Evolutionary conservation across 2,113 vertebrate genomes (phyloP).

Genomic region (Hydrochoerus hydrochaeris): DNA sequence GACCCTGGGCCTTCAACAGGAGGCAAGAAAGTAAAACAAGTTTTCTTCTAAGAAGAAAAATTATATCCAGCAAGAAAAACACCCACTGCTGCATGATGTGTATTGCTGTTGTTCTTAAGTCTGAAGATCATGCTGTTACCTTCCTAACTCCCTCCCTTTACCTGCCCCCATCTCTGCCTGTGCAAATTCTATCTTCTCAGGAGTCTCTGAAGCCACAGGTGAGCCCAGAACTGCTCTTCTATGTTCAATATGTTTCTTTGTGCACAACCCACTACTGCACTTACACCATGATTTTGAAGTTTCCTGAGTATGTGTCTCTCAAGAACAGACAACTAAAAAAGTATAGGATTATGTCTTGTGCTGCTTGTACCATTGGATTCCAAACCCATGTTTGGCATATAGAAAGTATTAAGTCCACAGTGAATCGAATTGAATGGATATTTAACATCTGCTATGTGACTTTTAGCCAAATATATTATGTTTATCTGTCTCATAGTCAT

Average conservation of each 20-base stretch:
- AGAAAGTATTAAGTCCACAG: background rate
- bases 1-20: background rate
- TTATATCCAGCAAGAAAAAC: background rate
- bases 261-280: background rate
- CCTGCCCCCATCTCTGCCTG: background rate
- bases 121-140: background rate
- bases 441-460: background rate
- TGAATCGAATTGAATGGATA: background rate
- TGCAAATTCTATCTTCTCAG: background rate
- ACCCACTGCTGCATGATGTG: background rate
- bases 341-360: background rate
- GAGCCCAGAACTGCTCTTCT: background rate
- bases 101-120: background rate
- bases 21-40: background rate
- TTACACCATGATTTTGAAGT: background rate
- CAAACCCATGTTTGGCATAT: background rate
- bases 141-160: background rate
- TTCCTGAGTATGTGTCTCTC: background rate
- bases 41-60: slow-evolving; percentile 26
- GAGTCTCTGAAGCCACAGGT: background rate
- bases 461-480: background rate
- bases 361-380: background rate
- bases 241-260: background rate
- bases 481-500: background rate
- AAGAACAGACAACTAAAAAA: background rate